Evolutionary conservation across 2,888 invertebrate species (phyloP).

Genomic region (Tinea trinotella): DNA sequence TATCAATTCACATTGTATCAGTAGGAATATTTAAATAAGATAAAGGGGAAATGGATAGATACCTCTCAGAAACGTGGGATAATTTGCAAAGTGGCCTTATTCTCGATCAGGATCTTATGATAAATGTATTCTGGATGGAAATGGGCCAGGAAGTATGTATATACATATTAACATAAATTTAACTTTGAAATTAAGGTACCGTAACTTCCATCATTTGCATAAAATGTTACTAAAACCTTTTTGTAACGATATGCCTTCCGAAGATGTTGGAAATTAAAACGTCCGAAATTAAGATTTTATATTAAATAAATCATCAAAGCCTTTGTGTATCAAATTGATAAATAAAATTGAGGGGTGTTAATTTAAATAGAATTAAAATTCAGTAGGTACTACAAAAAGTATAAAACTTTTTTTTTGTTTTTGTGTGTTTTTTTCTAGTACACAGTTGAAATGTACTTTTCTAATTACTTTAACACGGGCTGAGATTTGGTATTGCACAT

Average conservation of each 20-base stretch:
- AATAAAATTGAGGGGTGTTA: too few relatives aligned
- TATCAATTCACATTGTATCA: neutral
- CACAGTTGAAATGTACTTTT: too few relatives aligned
- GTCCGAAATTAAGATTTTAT: too few relatives aligned
- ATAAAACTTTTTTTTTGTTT: too few relatives aligned
- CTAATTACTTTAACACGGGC: too few relatives aligned
- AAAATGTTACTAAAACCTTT: constrained; percentile 1
- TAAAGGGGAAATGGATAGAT: constrained; percentile 27
- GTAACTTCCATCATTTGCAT: constrained; percentile 17
- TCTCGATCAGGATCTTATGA: constrained; percentile 48
- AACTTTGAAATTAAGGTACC: constrained; percentile 45
- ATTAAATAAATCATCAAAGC: too few relatives aligned
- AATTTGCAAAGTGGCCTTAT: constrained; percentile 45
- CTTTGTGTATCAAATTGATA: too few relatives aligned
- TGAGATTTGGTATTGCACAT: too few relatives aligned
- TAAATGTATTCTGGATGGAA: constrained; percentile 48
- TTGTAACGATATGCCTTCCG: neutral
- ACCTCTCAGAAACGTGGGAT: constrained; percentile 23
- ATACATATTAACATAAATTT: constrained; percentile 49
- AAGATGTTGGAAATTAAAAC: neutral
- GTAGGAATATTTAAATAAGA: constrained; percentile 41
- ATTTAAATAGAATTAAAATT: too few relatives aligned
- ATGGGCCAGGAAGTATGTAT: constrained; percentile 36
- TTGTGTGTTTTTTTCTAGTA: too few relatives aligned
- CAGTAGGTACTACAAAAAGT: too few relatives aligned